These are phyloP conservation scores for Hydrozoanthus gracilis DNA, from an alignment of 92 coral and sea anemone genomes.

Conservation along the genomic window DNA sequence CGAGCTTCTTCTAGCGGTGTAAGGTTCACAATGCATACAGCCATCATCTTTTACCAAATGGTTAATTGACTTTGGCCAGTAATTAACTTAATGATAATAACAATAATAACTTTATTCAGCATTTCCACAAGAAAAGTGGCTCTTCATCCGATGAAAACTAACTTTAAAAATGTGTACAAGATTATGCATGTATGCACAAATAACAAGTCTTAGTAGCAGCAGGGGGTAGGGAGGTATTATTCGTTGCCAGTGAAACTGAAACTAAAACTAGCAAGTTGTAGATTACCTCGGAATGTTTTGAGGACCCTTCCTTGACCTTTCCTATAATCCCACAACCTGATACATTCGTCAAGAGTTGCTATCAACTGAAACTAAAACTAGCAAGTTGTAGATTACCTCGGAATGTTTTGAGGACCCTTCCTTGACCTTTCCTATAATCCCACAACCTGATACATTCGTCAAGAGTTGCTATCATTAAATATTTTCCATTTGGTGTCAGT, in stretches of 20 bases:
- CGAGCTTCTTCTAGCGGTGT: too few species aligned
- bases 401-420: conserved; percentile 57
- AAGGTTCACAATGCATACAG: too few species aligned
- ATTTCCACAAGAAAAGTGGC: too few species aligned
- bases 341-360: conserved; percentile 62
- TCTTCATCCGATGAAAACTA: too few species aligned
- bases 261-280: not conserved
- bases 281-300: conserved; percentile 62
- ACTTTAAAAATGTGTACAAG: too few species aligned
- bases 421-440: conserved; percentile 76
- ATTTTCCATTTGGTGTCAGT: conserved; percentile 75
- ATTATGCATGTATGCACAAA: too few species aligned
- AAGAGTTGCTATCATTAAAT: conserved; percentile 62
- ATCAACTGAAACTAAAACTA: not conserved
- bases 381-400: conserved; percentile 40
- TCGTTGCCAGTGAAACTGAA: too few species aligned
- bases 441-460: conserved; percentile 60
- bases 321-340: conserved; percentile 73
- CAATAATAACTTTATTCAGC: too few species aligned
- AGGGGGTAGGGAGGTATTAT: not conserved
- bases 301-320: conserved; percentile 65
- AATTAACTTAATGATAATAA: too few species aligned
- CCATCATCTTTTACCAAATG: too few species aligned
- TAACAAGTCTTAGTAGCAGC: not conserved
- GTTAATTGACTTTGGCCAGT: too few species aligned